These are phyloP conservation scores for Phoebastria nigripes DNA, from an alignment of 2,797 vertebrate species.

Conservation along the genomic window DNA sequence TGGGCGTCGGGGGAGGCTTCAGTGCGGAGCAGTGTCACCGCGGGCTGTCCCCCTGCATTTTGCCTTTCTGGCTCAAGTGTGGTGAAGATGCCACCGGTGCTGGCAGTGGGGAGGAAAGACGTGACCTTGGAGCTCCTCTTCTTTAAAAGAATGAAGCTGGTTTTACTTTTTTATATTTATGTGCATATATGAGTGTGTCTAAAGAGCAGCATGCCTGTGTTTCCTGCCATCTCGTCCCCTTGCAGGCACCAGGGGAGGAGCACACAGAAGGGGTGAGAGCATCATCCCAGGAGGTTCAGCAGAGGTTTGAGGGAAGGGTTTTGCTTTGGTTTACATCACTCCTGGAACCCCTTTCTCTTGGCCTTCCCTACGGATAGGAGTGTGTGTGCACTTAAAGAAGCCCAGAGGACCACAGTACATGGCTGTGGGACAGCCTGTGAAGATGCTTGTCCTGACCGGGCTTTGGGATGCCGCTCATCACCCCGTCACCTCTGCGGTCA, in stretches of 20 bases:
- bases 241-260: not conserved
- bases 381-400: not conserved
- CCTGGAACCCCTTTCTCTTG: not conserved
- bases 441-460: not conserved
- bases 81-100: not conserved
- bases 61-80: not conserved
- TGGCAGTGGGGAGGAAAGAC: not conserved
- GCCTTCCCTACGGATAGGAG: not conserved
- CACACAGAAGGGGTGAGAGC: not conserved
- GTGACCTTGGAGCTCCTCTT: not conserved
- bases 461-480: not conserved
- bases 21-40: fast-evolving
- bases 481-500: not conserved
- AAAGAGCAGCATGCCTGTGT: fast-evolving
- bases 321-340: not conserved
- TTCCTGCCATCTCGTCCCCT: not conserved
- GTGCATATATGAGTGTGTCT: not conserved
- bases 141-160: not conserved
- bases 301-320: not conserved
- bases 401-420: not conserved
- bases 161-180: not conserved
- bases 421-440: not conserved
- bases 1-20: not conserved
- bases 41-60: fast-evolving
- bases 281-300: fast-evolving